Base-by-base conservation (phyloP, 1,140 invertebrate genomes). In the Diprion similis region DNA sequence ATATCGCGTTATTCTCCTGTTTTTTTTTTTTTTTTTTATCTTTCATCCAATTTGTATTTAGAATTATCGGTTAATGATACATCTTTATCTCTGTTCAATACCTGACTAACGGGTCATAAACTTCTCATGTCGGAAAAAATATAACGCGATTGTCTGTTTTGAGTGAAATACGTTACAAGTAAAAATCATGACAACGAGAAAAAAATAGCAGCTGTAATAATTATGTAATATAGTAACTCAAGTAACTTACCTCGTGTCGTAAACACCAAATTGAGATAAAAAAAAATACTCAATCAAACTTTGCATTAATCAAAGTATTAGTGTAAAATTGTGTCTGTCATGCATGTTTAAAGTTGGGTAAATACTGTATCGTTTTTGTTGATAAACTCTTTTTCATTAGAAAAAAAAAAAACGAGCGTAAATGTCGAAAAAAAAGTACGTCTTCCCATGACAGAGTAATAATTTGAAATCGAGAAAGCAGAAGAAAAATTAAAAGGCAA, bases 271-370 rank as follows among this genome's bases (percentile, higher is more conserved):
- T 65, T 67, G 24, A 37, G 24, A 37, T n/a, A n/a, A 37, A 37
- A 37, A 66, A 75, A 46, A 18, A 64, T 77, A 59, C 51, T 76
- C 73, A 79, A 81, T 81, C 76, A 80, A 81, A 81, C 68, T 46
- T 66, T 48, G 69, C 69, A 70, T 70, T 37, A 70, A 70, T 70
- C 69, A 70, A 70, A 70, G 15, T 74, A 64, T 45, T 68, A 75
- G 75, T 65, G 73, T 47, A 73, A 46, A 70, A 18, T 66, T 68
- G 51, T 66, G 47, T 59, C 10, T 51, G n/a, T 24, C 24, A 37
- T 24, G 24, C 13, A 13, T 68, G 15, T 13, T 15, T 77, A 75
- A 75, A 72, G 69, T 9, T 10, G 68, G 66, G 67, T 37, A 24
- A 13, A 48, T 37, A 74, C 70, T 66, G 48, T 74, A 71, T 37